A percentile compares a stretch with the other conserved stretches of the same genome.
phyloP scores from a whole-genome alignment of 2,113 vertebrate species.

The Apeltes quadracus region DNA sequence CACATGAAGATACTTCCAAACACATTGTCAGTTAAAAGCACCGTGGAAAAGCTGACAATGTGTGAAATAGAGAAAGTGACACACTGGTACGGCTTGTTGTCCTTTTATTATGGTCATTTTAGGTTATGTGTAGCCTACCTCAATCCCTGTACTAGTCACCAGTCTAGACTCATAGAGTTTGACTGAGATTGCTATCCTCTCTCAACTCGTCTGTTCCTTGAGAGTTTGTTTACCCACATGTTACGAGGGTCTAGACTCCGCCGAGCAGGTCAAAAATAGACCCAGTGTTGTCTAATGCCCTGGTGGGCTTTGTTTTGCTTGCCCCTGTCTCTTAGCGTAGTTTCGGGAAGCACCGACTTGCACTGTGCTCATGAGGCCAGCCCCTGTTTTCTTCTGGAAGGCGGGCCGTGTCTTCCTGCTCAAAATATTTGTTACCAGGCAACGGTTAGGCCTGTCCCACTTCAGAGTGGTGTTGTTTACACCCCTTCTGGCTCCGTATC shows the following conservation, averaged over 20 bases:
- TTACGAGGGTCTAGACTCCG: constrained; percentile 57
- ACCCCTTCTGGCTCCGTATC: constrained; percentile 72
- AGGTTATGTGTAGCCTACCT: not conserved
- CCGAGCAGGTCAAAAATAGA: constrained; percentile 32
- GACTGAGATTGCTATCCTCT: not conserved
- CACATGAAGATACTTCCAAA: not conserved
- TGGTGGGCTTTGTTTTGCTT: constrained; percentile 75
- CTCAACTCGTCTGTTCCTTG: constrained; percentile 12
- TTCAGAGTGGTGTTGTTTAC: constrained; percentile 74
- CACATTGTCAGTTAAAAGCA: not conserved
- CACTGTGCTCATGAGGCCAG: constrained; percentile 70
- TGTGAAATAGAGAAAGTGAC: not conserved
- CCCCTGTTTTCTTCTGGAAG: constrained; percentile 78
- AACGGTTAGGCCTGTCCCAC: constrained; percentile 77
- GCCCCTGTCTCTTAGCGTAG: constrained; percentile 72
- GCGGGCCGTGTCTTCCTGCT: constrained; percentile 77
- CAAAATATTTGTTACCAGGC: constrained; percentile 85
- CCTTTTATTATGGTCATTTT: not conserved
- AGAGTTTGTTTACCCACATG: constrained; percentile 56
- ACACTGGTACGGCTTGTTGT: not conserved
- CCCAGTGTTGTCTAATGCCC: constrained; percentile 39
- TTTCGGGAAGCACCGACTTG: constrained; percentile 77
- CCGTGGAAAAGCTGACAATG: not conserved
- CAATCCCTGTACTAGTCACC: not conserved
- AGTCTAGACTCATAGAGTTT: constrained; percentile 2